Conservation (phyloP, 2,113 vertebrate species). For the Dissostichus mawsoni region DNA sequence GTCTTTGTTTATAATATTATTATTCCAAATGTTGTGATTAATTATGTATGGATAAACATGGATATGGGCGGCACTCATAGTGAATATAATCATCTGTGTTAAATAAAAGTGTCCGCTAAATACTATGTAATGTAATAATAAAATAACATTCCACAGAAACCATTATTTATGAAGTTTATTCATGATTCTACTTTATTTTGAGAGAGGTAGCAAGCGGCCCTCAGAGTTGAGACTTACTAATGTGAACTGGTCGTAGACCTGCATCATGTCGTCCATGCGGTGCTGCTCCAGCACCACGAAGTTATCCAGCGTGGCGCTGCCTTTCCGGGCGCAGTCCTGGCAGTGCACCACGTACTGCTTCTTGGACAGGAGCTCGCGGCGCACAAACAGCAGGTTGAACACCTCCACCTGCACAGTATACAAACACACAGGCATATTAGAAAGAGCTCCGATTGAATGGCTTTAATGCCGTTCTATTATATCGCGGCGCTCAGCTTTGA, state of each 20-base stretch:
- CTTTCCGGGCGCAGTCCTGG: constrained; percentile 97
- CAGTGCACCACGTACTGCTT: constrained; percentile 97
- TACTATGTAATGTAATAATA: too few relatives aligned
- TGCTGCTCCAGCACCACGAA: constrained; percentile 99
- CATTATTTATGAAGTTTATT: too few relatives aligned
- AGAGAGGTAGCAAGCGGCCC: background rate
- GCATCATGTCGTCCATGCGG: constrained; percentile 98
- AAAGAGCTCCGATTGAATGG: background rate
- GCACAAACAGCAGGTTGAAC: constrained; percentile 98
- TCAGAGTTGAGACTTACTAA: constrained; percentile 90
- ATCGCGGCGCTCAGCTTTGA: background rate
- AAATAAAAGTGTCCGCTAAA: too few relatives aligned
- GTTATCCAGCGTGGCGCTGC: constrained; percentile 92
- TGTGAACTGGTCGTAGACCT: constrained; percentile 99
- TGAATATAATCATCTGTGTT: too few relatives aligned
- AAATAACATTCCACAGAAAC: too few relatives aligned
- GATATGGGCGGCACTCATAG: too few relatives aligned
- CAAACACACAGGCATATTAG: background rate
- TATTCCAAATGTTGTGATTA: too few relatives aligned
- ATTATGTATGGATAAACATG: too few relatives aligned
- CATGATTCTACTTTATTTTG: background rate
- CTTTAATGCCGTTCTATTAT: background rate
- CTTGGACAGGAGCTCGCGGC: constrained; percentile 94
- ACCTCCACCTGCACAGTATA: constrained; percentile 91
- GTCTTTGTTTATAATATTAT: too few relatives aligned